Conservation (phyloP, 2,888 invertebrate genomes). For the Hydriomena furcata region DNA sequence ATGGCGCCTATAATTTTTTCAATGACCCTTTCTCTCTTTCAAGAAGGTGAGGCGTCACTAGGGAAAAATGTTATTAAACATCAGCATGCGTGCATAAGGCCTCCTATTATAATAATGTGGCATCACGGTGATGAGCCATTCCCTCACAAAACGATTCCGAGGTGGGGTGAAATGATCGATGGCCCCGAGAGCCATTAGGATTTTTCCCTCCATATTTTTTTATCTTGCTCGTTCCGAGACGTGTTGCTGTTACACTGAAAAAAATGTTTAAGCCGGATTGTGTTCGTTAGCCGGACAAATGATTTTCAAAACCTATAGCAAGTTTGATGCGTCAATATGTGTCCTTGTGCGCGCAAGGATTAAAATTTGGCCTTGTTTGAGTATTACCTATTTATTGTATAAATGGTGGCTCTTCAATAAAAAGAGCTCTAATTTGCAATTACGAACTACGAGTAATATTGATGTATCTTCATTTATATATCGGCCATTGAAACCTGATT, state of each 20-base stretch:
- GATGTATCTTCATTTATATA: no score
- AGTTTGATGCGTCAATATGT: no score
- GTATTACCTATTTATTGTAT: no score
- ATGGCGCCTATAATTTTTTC: no score
- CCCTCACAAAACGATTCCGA: conserved; percentile 43
- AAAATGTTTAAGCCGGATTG: background rate
- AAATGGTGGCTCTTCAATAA: no score
- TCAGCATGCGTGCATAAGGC: conserved; percentile 25
- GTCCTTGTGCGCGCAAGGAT: no score
- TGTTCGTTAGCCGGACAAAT: background rate
- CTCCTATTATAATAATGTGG: conserved; percentile 34
- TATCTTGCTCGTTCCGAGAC: conserved; percentile 34
- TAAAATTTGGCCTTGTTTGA: no score
- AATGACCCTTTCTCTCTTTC: no score
- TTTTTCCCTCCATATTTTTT: conserved; percentile 44
- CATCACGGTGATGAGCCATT: conserved; percentile 33
- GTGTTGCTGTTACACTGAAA: conserved; percentile 13
- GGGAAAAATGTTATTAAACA: conserved; percentile 7
- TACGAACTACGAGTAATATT: no score
- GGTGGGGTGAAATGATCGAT: conserved; percentile 56
- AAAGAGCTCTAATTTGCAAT: no score
- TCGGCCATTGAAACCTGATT: no score
- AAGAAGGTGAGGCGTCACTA: background rate
- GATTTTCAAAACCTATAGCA: no score
- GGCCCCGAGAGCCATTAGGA: conserved; percentile 44